phyloP scores from a whole-genome alignment of 2,797 vertebrate genomes.

The Bovichtus diacanthus region DNA sequence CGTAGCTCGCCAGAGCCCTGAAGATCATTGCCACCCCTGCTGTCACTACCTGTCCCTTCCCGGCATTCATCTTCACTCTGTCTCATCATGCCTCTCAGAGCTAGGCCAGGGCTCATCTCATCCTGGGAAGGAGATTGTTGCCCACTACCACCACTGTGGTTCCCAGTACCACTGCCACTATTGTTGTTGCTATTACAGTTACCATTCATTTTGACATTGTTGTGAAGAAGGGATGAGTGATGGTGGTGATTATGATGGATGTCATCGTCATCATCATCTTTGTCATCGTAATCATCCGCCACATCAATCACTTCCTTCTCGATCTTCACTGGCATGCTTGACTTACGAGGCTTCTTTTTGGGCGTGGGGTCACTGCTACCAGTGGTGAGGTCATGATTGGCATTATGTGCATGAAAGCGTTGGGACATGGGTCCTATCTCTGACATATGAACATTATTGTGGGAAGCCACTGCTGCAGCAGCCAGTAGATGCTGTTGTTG shows the following conservation, averaged over 20 bases:
- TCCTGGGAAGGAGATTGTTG: slow-evolving; percentile 96
- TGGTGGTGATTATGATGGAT: slow-evolving; percentile 82
- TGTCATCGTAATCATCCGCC: slow-evolving; percentile 96
- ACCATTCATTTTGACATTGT: slow-evolving; percentile 84
- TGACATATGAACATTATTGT: slow-evolving; percentile 79
- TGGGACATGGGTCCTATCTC: slow-evolving; percentile 77
- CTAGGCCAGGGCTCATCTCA: slow-evolving; percentile 95
- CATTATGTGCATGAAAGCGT: slow-evolving; percentile 83
- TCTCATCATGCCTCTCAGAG: slow-evolving; percentile 93
- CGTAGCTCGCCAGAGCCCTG: slow-evolving; percentile 86
- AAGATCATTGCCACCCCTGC: slow-evolving; percentile 84
- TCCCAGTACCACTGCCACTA: slow-evolving; percentile 75
- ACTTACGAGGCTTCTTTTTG: slow-evolving; percentile 99
- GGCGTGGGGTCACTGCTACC: slow-evolving; percentile 89
- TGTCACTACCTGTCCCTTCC: slow-evolving; percentile 83
- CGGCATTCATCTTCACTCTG: slow-evolving; percentile 90
- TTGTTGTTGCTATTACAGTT: slow-evolving; percentile 86
- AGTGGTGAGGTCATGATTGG: slow-evolving; percentile 82
- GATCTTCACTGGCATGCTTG: slow-evolving; percentile 99
- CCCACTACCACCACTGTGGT: slow-evolving; percentile 84
- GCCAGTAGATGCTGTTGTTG: slow-evolving; percentile 86
- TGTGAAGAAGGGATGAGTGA: slow-evolving; percentile 82
- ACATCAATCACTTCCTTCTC: slow-evolving; percentile 99
- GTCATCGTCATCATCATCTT: slow-evolving; percentile 93
- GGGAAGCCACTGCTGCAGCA: slow-evolving; percentile 75